Conservation (phyloP, 2,113 vertebrate genomes). For the Trochalopteron elliotii region DNA sequence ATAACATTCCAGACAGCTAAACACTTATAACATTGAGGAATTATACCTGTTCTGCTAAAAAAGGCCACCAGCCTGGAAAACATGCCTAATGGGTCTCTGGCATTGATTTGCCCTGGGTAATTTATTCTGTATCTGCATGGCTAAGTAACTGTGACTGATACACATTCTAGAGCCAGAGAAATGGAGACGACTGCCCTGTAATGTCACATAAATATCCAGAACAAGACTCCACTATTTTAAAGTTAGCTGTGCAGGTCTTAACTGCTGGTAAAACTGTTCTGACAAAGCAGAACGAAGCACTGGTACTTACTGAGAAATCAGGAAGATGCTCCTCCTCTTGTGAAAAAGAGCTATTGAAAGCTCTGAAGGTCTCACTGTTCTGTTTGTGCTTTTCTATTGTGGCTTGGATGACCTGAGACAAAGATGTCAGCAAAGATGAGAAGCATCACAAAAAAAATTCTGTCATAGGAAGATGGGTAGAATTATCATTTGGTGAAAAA, state of each 20-base stretch:
- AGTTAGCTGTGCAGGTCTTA: background rate
- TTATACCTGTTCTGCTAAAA: background rate
- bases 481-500: background rate
- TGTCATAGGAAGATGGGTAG: background rate
- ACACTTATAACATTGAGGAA: background rate
- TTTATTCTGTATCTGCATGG: background rate
- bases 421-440: background rate
- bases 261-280: background rate
- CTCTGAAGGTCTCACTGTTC: conserved; percentile 94
- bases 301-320: conserved; percentile 82
- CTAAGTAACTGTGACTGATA: background rate
- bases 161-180: background rate
- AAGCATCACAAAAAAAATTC: background rate
- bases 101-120: background rate
- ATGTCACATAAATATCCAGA: background rate
- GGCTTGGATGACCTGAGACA: conserved; percentile 84
- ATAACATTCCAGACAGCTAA: background rate
- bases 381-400: conserved; percentile 94
- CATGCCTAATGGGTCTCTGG: background rate
- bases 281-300: background rate
- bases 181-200: background rate
- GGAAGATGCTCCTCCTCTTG: conserved; percentile 86
- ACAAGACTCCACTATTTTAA: background rate
- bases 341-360: conserved; percentile 86
- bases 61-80: background rate